Evolutionary conservation across 2,888 invertebrate genomes (phyloP), one percentile per base, ranked within the genome.

Genomic region (Magallana nippona): DNA sequence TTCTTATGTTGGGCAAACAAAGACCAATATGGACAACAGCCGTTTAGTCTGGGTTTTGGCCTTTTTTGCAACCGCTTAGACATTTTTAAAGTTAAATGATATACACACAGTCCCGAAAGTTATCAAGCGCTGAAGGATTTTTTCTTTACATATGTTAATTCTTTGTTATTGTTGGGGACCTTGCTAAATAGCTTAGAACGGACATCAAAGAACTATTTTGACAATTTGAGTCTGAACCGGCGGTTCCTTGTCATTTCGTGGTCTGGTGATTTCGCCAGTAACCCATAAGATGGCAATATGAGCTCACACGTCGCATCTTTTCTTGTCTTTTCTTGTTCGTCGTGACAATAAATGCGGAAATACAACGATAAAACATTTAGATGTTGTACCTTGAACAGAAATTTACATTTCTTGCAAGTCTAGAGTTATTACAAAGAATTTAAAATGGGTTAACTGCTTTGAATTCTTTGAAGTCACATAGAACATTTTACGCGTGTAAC

Each of bases 81-180:
- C 44, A 44, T 71, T 32, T 32, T 27, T 2, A 32, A 63, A 63
- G 10, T 22, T 63, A 63, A 71, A 71, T 19, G 71, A 10, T 71
- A 27, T 71, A 71, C 27, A 27, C 1, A 10, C 22, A 32, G 71
- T 71, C 71, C 71, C 11, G 27, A 1, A 22, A 27, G 10, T 11
- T 27, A 3, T 32, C 27, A 71, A 71, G 11, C 27, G 5, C 8
- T 15, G 32, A 71, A 11, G 13, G 5, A 2, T 27, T 22, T 22
- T 71, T 71, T 27, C 71, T 71, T 71, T 71, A 71, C 71, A 71
- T 71, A 71, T 71, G 71, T 71, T 71, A 71, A 71, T 71, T 22
- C 22, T 27, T 22, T 71, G 71, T 71, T 71, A 71, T 71, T 71
- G 71, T 27, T 71, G 27, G 27, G 71, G 71, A 1, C 71, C 22